Conservation (phyloP, 1,140 invertebrate species). For the Drosophila navojoa region DNA sequence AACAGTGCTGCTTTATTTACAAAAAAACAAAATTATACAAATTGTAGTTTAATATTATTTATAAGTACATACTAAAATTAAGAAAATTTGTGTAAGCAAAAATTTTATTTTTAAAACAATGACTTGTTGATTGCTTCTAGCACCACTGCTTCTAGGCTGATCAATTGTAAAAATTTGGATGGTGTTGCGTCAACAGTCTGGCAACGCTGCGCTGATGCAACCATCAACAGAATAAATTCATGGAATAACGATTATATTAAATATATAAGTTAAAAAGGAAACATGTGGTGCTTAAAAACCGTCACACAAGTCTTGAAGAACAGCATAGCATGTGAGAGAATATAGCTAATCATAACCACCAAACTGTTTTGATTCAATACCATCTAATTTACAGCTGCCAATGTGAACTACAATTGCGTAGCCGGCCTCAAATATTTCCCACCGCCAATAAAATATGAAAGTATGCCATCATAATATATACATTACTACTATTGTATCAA, state of each 20-base stretch:
- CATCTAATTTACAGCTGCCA: slow-evolving; percentile 41
- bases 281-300: slow-evolving; percentile 59
- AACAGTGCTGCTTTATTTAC: slow-evolving; percentile 21
- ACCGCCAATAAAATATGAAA: slow-evolving; percentile 86
- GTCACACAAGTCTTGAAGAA: slow-evolving; percentile 53
- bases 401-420: slow-evolving; percentile 48
- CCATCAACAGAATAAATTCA: slow-evolving; percentile 41
- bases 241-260: slow-evolving; percentile 6
- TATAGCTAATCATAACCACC: background rate
- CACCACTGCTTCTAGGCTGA: background rate
- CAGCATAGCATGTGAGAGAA: slow-evolving; percentile 40
- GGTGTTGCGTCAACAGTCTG: background rate
- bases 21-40: background rate
- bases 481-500: background rate
- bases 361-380: background rate
- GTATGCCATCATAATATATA: slow-evolving; percentile 75
- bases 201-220: slow-evolving; percentile 49
- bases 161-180: background rate
- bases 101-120: background rate
- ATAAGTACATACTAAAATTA: background rate
- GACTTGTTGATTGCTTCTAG: background rate
- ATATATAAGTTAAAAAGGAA: slow-evolving; percentile 18
- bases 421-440: slow-evolving; percentile 87
- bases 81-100: background rate
- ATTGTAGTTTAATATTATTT: background rate